phyloP scores from a whole-genome alignment of 2,797 vertebrate species.

The Eidolon dupreanum region DNA sequence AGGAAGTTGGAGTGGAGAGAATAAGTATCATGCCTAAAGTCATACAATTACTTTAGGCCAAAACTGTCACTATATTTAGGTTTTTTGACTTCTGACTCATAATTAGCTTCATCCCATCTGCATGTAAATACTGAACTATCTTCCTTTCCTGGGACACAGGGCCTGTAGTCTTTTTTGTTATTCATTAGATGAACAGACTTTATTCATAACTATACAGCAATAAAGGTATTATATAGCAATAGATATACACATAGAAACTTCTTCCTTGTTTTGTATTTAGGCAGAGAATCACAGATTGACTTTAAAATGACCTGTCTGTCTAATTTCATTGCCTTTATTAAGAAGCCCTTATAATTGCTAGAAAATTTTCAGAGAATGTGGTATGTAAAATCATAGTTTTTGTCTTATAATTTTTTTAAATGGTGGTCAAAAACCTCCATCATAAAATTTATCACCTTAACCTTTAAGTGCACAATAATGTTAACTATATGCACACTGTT shows the following conservation, averaged over 20 bases:
- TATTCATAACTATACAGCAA: not conserved
- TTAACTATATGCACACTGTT: not conserved
- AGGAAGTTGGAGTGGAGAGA: not conserved
- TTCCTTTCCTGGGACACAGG: not conserved
- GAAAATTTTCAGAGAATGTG: not conserved
- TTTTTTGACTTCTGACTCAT: not conserved
- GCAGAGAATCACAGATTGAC: not conserved
- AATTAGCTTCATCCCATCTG: not conserved
- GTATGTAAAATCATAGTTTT: slow-evolving; percentile 44
- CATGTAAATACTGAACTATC: not conserved
- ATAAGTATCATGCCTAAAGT: not conserved
- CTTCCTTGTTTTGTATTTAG: not conserved
- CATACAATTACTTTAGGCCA: not conserved
- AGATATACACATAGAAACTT: not conserved
- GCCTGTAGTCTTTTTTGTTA: not conserved
- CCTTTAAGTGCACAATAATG: not conserved
- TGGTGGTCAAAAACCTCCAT: not conserved
- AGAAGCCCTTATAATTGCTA: slow-evolving; percentile 17
- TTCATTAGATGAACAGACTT: not conserved
- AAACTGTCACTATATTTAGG: not conserved
- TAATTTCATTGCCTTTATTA: not conserved
- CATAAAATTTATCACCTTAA: not conserved
- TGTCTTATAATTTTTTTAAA: not conserved
- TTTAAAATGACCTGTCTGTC: slow-evolving; percentile 37
- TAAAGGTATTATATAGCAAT: not conserved